Evolutionary conservation across 2,113 vertebrate species (phyloP).

Genomic region (Prionailurus bengalensis): DNA sequence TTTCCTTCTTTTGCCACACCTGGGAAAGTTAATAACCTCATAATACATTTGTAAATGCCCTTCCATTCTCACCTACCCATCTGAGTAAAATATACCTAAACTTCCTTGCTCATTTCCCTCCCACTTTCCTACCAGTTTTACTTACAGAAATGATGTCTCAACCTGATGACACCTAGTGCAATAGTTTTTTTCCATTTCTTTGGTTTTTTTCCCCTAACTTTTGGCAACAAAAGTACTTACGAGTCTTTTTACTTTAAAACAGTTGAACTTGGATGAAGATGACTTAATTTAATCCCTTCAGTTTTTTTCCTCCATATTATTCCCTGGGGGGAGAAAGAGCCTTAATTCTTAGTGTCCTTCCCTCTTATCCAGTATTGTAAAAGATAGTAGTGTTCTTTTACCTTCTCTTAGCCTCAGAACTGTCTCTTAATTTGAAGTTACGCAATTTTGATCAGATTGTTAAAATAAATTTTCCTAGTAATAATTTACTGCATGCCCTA

Average conservation of each 20-base stretch:
- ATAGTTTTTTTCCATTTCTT: constrained; percentile 17
- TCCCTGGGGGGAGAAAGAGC: neutral
- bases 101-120: neutral
- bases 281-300: neutral
- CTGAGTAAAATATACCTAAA: neutral
- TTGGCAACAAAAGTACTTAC: neutral
- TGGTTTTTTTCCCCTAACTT: neutral
- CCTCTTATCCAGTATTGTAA: neutral
- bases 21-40: neutral
- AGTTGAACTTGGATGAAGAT: constrained; percentile 9
- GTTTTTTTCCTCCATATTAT: neutral
- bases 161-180: neutral
- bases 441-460: neutral
- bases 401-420: neutral
- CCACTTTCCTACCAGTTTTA: neutral
- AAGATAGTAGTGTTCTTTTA: neutral
- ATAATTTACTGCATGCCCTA: neutral
- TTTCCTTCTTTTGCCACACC: neutral
- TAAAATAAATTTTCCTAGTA: neutral
- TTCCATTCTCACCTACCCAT: neutral
- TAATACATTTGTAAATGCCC: neutral
- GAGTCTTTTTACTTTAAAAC: neutral
- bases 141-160: neutral
- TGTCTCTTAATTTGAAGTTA: neutral
- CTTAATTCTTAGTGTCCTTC: neutral